Evolutionary conservation across 2,797 vertebrate genomes (phyloP).

Genomic region (Cuniculus paca): DNA sequence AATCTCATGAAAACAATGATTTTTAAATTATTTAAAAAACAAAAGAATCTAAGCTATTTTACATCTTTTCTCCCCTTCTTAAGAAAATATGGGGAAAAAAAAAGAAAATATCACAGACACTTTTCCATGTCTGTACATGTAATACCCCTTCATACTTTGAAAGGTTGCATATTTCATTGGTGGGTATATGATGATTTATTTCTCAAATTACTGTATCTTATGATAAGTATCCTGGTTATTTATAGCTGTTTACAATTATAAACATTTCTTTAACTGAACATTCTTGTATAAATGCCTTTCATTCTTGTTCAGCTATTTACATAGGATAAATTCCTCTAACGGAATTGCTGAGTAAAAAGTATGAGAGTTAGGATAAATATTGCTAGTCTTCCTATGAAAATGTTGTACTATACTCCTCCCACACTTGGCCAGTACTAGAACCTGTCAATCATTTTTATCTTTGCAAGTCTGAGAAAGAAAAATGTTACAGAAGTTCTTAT

Average conservation of each 20-base stretch:
- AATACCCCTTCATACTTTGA: neutral
- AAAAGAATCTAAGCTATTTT: neutral
- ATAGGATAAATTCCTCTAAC: conserved; percentile 35
- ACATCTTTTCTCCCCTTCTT: neutral
- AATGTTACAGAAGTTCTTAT: conserved; percentile 54
- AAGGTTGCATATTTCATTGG: neutral
- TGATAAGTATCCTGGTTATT: neutral
- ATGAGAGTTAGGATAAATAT: conserved; percentile 66
- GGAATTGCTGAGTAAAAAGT: conserved; percentile 37
- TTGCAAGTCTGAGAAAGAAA: conserved; percentile 64
- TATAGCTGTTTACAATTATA: neutral
- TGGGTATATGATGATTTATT: neutral
- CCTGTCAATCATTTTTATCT: conserved; percentile 65
- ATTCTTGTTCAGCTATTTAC: conserved; percentile 54
- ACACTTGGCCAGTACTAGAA: conserved; percentile 59
- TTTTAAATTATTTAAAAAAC: neutral
- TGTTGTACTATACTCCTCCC: conserved; percentile 54
- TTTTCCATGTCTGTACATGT: neutral
- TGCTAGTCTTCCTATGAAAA: conserved; percentile 60
- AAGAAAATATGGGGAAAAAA: conserved; percentile 44
- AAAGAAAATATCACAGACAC: neutral
- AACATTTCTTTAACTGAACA: conserved; percentile 33
- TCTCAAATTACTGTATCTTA: neutral
- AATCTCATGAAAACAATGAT: conserved; percentile 31
- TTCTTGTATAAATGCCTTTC: conserved; percentile 42